Base-by-base conservation (phyloP, 2,113 vertebrate species). In the Megaceryle torquata region DNA sequence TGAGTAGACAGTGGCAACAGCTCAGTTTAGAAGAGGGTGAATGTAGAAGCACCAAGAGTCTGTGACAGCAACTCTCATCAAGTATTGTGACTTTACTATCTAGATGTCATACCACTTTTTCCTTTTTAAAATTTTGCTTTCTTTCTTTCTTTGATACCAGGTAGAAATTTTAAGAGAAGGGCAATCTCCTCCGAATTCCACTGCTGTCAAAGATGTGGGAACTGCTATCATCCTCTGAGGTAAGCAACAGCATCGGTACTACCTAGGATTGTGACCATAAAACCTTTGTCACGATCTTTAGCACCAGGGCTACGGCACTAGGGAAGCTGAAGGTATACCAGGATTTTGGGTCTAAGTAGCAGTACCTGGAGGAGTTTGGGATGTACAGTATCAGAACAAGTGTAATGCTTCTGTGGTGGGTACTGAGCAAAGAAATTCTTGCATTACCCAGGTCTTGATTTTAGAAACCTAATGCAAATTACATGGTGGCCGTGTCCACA, bases 11-110 rank as follows among this genome's bases (percentile, higher is more conserved):
- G 18, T 61, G n/a, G 21, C 33, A 70, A 29, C 54, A 70, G 14
- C 31, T 88, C 57, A 20, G 6, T 65, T 46, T 64, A 37, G 35
- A n/a, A 81, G 56, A 59, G 12, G 13, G 9, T 78, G 33, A 91
- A 65, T 57, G 33, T 53, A 57, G 11, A 71, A 56, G 46, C 61
- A 60, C 35, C 0, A 0, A 16, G 4, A 60, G 7, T 29, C 29
- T 65, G 24, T 65, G 35, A 3, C 22, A 77, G 46, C 13, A 31
- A 63, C 93, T 91, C 50, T 87, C n/a, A 64, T 13, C 11, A 35
- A 65, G 13, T 9, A 24, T 6, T 28, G 15, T 60, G 25, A 70
- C 39, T 94, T 0, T 1, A 41, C 50, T 54, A 59, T 61, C 70
- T 50, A 44, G 2, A 12, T 41, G 3, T 71, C 54, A 35, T 57